These are phyloP conservation scores for Lepidocyrtinus sp. DNA, from an alignment of 2,888 invertebrate species.

Conservation along the genomic window DNA sequence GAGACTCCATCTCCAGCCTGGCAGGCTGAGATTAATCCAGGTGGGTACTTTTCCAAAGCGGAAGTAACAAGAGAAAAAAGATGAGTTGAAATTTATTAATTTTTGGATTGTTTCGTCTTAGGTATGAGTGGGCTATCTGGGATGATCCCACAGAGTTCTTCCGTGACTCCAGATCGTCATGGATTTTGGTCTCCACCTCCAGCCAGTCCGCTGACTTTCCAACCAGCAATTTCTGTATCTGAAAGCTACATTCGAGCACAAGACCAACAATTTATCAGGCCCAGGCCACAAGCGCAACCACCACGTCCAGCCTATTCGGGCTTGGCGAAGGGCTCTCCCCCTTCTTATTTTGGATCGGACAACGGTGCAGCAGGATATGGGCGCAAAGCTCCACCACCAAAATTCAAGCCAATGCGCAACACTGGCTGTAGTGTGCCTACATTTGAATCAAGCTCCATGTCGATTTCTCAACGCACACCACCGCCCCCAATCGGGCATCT, in stretches of 20 bases:
- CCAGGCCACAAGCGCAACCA: slow-evolving; percentile 22
- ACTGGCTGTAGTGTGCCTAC: too few species aligned
- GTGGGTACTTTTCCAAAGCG: slow-evolving; percentile 23
- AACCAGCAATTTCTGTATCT: slow-evolving; percentile 25
- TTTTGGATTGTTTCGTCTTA: neutral
- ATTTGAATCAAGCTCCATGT: neutral
- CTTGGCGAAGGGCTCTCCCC: slow-evolving; percentile 27
- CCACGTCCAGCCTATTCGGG: slow-evolving; percentile 1
- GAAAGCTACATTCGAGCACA: slow-evolving; percentile 48
- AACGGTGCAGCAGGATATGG: neutral
- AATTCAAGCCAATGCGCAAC: slow-evolving; percentile 26
- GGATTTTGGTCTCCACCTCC: slow-evolving; percentile 52
- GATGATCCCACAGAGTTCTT: slow-evolving; percentile 20
- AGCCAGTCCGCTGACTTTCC: slow-evolving; percentile 46
- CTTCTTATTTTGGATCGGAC: slow-evolving; percentile 13
- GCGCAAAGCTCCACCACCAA: slow-evolving; percentile 15
- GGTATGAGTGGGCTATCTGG: slow-evolving; percentile 33
- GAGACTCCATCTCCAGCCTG: slow-evolving; percentile 54
- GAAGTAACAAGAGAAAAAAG: too few species aligned
- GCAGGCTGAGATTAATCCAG: slow-evolving; percentile 37
- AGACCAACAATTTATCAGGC: slow-evolving; percentile 48
- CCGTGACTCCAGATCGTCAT: slow-evolving; percentile 26
- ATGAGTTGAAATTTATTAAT: neutral
- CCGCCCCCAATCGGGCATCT: slow-evolving; percentile 10
- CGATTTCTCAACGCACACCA: neutral